Evolutionary conservation across 2,797 vertebrate species (phyloP).

Genomic region (Sebastes elongatus): DNA sequence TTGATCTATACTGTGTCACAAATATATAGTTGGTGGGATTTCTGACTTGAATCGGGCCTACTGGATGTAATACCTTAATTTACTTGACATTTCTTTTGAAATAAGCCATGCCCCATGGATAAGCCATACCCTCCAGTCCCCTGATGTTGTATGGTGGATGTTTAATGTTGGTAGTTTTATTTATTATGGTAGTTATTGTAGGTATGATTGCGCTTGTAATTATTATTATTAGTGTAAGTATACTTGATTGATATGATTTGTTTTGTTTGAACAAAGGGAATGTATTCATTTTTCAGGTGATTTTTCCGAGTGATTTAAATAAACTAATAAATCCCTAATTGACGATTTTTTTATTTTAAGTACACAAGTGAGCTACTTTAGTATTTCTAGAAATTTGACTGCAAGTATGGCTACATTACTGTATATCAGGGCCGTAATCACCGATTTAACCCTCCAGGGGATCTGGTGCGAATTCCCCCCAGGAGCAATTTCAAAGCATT

Average conservation of each 20-base stretch:
- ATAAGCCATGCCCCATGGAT: constrained; percentile 81
- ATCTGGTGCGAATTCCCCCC: no score
- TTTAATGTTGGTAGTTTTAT: constrained; percentile 78
- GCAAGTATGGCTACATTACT: background rate
- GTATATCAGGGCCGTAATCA: background rate
- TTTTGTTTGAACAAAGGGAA: constrained; percentile 81
- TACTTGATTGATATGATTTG: constrained; percentile 77
- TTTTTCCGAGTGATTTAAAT: constrained; percentile 81
- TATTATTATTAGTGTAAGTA: constrained; percentile 74
- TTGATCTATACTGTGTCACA: constrained; percentile 73
- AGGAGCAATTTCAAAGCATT: no score
- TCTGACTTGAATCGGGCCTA: constrained; percentile 75
- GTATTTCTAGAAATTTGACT: background rate
- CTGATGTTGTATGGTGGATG: constrained; percentile 80
- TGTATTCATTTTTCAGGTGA: constrained; percentile 81
- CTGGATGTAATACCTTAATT: constrained; percentile 78
- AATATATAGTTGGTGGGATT: constrained; percentile 57
- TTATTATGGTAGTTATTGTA: constrained; percentile 77
- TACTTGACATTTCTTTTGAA: constrained; percentile 80
- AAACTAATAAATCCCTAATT: constrained; percentile 74
- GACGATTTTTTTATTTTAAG: constrained; percentile 33
- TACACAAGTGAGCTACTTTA: background rate
- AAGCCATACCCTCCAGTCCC: constrained; percentile 79
- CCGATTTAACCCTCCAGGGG: background rate
- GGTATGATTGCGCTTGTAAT: constrained; percentile 81